These are phyloP conservation scores for Melanotaenia nigrans DNA, from an alignment of 2,797 vertebrate genomes.

Conservation along the genomic window DNA sequence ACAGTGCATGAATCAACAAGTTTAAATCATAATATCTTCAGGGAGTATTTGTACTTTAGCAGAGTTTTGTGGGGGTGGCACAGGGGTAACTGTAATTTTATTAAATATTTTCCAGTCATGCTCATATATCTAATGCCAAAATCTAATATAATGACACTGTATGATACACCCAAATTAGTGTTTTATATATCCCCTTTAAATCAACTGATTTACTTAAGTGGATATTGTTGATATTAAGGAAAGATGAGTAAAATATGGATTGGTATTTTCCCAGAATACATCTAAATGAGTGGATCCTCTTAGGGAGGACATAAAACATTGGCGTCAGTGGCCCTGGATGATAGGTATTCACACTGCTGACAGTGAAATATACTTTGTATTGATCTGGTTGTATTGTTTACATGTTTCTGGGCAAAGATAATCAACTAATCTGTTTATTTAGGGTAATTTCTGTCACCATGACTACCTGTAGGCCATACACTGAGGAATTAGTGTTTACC, in stretches of 20 bases:
- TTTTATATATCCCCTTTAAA: conserved; percentile 55
- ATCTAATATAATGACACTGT: conserved; percentile 59
- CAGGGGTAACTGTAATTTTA: conserved; percentile 58
- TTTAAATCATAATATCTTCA: conserved; percentile 62
- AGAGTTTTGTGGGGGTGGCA: conserved; percentile 55
- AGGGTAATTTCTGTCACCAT: conserved; percentile 66
- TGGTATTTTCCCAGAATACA: conserved; percentile 71
- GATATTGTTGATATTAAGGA: conserved; percentile 61
- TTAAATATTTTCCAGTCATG: conserved; percentile 67
- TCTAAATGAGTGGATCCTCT: conserved; percentile 56
- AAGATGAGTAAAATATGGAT: conserved; percentile 70
- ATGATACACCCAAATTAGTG: conserved; percentile 51
- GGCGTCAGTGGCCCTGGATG: conserved; percentile 63
- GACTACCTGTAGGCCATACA: conserved; percentile 48
- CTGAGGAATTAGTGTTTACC: conserved; percentile 25
- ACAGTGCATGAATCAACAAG: conserved; percentile 57
- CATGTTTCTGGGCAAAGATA: conserved; percentile 80
- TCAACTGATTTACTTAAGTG: conserved; percentile 55
- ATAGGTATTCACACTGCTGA: conserved; percentile 69
- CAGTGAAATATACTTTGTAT: conserved; percentile 80
- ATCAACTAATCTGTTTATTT: conserved; percentile 78
- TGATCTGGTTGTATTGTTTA: conserved; percentile 82
- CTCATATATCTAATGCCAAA: conserved; percentile 61
- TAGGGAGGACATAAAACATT: conserved; percentile 40
- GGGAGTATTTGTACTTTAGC: conserved; percentile 57